Evolutionary conservation across 2,113 vertebrate species (phyloP).

Genomic region (Corythaixoides concolor): DNA sequence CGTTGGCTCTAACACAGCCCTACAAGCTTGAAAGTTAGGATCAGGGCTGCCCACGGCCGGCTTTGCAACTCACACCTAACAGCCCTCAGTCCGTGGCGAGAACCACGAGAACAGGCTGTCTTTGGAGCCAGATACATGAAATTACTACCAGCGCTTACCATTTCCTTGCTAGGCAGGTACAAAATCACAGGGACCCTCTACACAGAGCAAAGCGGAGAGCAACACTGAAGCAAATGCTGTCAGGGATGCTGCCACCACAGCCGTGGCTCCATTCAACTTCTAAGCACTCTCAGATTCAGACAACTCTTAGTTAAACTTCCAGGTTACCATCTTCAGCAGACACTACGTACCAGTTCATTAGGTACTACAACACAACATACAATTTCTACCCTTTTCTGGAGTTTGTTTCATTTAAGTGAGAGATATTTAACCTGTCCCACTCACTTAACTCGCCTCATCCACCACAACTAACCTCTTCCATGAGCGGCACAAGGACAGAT

Average conservation of each 20-base stretch:
- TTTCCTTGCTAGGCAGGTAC: neutral
- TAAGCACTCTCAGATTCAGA: neutral
- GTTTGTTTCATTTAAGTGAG: neutral
- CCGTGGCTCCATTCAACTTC: neutral
- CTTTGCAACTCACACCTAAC: neutral
- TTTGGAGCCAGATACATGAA: neutral
- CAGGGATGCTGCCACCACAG: neutral
- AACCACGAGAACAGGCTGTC: neutral
- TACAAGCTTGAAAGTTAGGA: neutral
- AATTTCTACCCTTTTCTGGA: neutral
- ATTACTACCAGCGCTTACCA: neutral
- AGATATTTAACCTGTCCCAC: neutral
- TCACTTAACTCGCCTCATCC: rapidly evolving
- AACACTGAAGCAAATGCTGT: neutral
- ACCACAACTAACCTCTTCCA: neutral
- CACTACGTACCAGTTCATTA: neutral
- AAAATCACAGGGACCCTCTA: neutral
- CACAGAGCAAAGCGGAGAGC: neutral
- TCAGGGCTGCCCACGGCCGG: neutral
- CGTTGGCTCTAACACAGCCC: neutral
- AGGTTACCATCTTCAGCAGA: neutral
- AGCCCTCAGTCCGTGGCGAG: rapidly evolving
- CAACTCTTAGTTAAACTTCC: neutral
- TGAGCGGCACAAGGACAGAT: neutral
- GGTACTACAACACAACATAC: neutral